These are phyloP conservation scores for Corythornis vintsioides DNA, from an alignment of 2,113 vertebrate genomes.

Conservation along the genomic window DNA sequence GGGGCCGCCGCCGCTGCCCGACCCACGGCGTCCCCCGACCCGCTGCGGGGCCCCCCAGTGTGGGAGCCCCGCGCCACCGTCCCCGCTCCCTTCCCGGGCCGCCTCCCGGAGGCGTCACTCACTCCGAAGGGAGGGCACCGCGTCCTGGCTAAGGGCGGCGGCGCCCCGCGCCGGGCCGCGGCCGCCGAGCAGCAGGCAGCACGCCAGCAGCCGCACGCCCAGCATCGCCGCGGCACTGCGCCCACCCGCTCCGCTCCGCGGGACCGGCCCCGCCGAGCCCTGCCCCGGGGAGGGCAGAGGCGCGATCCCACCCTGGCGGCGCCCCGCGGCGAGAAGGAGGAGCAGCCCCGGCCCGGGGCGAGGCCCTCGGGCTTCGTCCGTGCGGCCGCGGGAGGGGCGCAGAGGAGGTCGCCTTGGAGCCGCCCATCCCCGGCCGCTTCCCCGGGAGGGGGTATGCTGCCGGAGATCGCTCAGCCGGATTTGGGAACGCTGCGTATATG, in stretches of 20 bases:
- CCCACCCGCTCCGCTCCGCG: neutral
- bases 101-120: neutral
- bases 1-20: slow-evolving; percentile 63
- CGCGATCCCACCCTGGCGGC: neutral
- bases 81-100: neutral
- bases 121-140: slow-evolving; percentile 4
- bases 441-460: too few relatives aligned
- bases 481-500: rapidly evolving
- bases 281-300: neutral
- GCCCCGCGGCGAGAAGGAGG: neutral
- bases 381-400: neutral
- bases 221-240: neutral
- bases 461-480: rapidly evolving
- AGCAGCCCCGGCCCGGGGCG: neutral
- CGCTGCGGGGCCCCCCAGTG: neutral
- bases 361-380: neutral
- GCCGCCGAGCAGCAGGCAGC: neutral
- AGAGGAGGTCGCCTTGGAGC: neutral
- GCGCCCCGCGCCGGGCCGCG: neutral
- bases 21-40: slow-evolving; percentile 9
- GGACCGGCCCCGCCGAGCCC: neutral
- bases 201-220: neutral
- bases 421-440: neutral
- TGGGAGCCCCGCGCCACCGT: neutral
- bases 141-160: neutral